phyloP scores from a whole-genome alignment of 2,797 vertebrate species.

The Hemibagrus guttatus region DNA sequence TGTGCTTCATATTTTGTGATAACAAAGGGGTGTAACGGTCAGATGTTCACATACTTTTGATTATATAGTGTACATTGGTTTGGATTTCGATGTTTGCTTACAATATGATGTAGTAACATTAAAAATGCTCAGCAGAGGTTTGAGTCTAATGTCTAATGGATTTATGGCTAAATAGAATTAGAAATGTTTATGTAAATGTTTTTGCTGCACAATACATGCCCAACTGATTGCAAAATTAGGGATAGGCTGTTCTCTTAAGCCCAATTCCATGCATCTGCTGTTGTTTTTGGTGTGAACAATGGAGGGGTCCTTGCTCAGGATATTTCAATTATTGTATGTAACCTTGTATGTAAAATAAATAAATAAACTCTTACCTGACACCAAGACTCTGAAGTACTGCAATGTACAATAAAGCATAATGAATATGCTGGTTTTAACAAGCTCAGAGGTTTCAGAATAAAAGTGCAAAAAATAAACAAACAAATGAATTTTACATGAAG shows the following conservation, averaged over 20 bases:
- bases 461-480: too few species aligned
- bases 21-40: neutral
- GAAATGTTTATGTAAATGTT: neutral
- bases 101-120: neutral
- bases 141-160: neutral
- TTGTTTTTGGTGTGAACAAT: neutral
- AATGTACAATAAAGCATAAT: too few species aligned
- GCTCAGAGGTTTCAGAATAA: too few species aligned
- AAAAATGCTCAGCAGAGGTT: neutral
- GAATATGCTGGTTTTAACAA: too few species aligned
- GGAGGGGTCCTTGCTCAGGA: neutral
- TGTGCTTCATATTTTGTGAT: too few species aligned
- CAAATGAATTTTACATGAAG: too few species aligned
- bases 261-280: neutral
- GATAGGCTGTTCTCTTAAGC: neutral
- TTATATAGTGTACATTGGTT: neutral
- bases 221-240: neutral
- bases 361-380: too few species aligned
- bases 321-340: neutral
- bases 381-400: too few species aligned
- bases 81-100: neutral
- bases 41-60: neutral
- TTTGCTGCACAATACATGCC: neutral
- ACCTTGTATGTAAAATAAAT: neutral
- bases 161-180: neutral